Evolutionary conservation across 1,140 invertebrate genomes (phyloP), one percentile per base, ranked within the genome.

Genomic region (Parasteatoda tepidariorum): DNA sequence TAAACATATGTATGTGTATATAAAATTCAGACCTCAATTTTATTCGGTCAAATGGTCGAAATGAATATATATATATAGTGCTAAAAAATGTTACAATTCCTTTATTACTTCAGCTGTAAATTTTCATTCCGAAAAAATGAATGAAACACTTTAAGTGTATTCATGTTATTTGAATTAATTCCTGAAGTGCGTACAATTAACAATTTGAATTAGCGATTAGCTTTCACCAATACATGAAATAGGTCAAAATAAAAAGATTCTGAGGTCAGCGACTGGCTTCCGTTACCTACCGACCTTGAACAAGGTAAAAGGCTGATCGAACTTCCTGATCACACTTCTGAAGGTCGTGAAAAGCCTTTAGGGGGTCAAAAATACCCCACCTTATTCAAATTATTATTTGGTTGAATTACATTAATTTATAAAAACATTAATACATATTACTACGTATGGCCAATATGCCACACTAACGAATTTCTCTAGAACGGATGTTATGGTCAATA

Each of bases 221-320:
- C 68, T 71, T 71, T 71, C 68, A 71, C 68, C 68, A 22, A 22
- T 59, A n/a, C 9, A 3, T 15, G 24, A 26, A n/a, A 9, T 59
- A 7, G 57, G n/a, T 59, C n/a, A n/a, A 11, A 61, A 61, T 61
- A 61, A 59, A 61, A 74, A 33, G 30, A 7, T 61, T 30, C 26
- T 71, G 48, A 78, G 62, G 75, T 78, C 75, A 78, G 26, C 48
- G 75, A 78, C 75, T 78, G 41, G 64, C 71, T 76, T 64, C 73
- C 62, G 75, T 78, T 78, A 78, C 75, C 75, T 78, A 62, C 22
- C 75, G 75, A 78, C 75, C 75, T 78, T 78, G 62, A 78, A 38
- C 61, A 78, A 62, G 33, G 62, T 59, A 78, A 78, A 78, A 64
- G 66, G 30, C 75, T 55, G 41, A 67, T 55, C 28, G 41, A 55